Evolutionary conservation across 2,113 vertebrate species (phyloP), one percentile per base, ranked within the genome.

Genomic region (Eleginops maclovinus): DNA sequence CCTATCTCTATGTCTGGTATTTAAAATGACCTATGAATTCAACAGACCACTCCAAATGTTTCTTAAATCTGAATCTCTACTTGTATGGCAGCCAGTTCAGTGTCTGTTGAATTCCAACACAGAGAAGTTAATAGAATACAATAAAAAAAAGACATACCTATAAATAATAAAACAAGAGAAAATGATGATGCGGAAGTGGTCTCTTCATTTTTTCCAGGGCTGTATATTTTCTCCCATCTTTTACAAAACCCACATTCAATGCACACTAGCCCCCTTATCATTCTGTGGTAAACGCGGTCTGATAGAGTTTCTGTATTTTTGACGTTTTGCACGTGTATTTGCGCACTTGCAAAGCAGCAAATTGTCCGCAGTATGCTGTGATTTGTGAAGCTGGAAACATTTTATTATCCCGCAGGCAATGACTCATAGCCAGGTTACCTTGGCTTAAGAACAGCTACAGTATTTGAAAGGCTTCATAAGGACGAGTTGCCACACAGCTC

Each of bases 401-500:
- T 91, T 87, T 73, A 84, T 88, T 77, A 65, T 81, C 79, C 87
- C 9, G 77, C 79, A 87, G 77, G 83, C 80, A 72, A 22, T 92
- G 90, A 91, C 65, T 93, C 92, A 89, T 69, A 82, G 79, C 64
- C 67, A 87, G 87, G 90, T 91, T 88, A 81, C 83, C 64, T 87
- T 89, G 79, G 79, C 85, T 69, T 24, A 65, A 89, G 77, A 89
- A 73, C 59, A 85, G 78, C 81, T 86, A 60, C 78, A 82, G 76
- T 64, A 76, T 79, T 74, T 75, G 58, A 82, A 85, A 85, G 79
- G 75, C 67, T 66, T 70, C 74, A 17, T 65, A 58, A 81, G 72
- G 73, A 86, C 50, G 67, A 73, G 79, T 85, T 36, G 44, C 54
- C n/a, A 51, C 82, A 69, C 46, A 77, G 82, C 80, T 87, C 68